Evolutionary conservation across 1,140 invertebrate species (phyloP).

Genomic region (Caenorhabditis inopinata): DNA sequence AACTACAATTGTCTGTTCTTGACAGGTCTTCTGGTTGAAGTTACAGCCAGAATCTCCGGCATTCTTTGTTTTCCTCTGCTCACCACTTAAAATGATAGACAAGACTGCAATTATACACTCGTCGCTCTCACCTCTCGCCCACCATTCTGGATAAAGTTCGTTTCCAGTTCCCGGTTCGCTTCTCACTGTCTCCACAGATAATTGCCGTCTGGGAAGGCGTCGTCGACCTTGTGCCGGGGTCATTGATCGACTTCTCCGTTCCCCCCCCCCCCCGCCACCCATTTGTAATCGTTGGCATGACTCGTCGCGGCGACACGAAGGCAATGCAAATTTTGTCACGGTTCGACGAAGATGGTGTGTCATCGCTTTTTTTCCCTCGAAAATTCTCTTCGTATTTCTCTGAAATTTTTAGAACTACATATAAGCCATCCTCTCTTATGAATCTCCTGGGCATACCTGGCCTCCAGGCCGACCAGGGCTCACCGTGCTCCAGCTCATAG

Average conservation of each 20-base stretch:
- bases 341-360: conserved; percentile 3
- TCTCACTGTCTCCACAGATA: background rate
- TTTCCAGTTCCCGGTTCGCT: conserved; percentile 5
- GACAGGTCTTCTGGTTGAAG: too few relatives aligned
- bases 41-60: too few relatives aligned
- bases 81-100: too few relatives aligned
- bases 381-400: too few relatives aligned
- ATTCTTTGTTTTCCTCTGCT: background rate
- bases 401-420: too few relatives aligned
- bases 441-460: too few relatives aligned
- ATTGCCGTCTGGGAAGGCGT: background rate
- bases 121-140: too few relatives aligned
- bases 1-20: too few relatives aligned
- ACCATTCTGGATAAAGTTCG: background rate
- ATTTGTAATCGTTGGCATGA: conserved; percentile 19
- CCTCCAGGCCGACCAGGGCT: too few relatives aligned
- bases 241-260: background rate
- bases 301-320: background rate
- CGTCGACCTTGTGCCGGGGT: conserved; percentile 7
- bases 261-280: too few relatives aligned
- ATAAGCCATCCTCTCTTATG: too few relatives aligned
- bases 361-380: background rate
- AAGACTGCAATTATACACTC: conserved; percentile 19
- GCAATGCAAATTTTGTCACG: background rate
- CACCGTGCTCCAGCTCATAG: too few relatives aligned